Base-by-base conservation (phyloP, 2,888 invertebrate species). In the Hypomecis atomaria region DNA sequence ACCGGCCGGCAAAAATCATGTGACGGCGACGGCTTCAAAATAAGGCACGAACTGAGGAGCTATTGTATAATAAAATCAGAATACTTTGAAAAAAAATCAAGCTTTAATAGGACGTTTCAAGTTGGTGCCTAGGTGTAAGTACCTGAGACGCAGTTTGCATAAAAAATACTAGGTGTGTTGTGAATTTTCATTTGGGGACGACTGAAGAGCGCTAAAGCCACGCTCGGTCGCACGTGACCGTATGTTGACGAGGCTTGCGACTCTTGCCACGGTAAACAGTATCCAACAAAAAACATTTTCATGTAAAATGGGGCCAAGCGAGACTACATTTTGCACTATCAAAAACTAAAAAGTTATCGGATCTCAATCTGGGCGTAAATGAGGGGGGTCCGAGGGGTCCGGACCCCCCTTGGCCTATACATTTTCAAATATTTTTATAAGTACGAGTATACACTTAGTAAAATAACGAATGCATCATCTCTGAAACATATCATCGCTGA, bases 171-270 rank as follows among this genome's bases (percentile, higher is more conserved):
- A 23, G 23, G 23, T 23, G 23, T 23, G 23, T 23, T 23, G 23
- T 23, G 23, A 23, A 23, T 23, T 23, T n/a, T n/a, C 50, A 50
- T 50, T 50, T 23, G 23, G 23, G 7, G n/a, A 13, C 8, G 13
- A 4, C 37, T 4, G 36, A 38, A 37, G 38, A 37, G 50, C 38
- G 34, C 33, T n/a, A 53, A 49, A 49, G 74, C 85, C 86, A 87
- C 87, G 84, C 85, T 87, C 70, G 84, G 73, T 67, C 69, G 77
- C 89, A 89, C 88, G 88, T 88, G 89, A 88, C 84, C 70, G 57
- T 40, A 57, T 52, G 57, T 69, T 48, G 50, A 76, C 75, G 71
- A 76, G 43, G 4, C 43, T 23, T 23, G 23, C 23, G 23, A n/a
- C n/a, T n/a, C n/a, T n/a, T n/a, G n/a, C n/a, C n/a, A n/a, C n/a